Conservation (phyloP, 2,888 invertebrate genomes). For the Silvanus unidentatus region DNA sequence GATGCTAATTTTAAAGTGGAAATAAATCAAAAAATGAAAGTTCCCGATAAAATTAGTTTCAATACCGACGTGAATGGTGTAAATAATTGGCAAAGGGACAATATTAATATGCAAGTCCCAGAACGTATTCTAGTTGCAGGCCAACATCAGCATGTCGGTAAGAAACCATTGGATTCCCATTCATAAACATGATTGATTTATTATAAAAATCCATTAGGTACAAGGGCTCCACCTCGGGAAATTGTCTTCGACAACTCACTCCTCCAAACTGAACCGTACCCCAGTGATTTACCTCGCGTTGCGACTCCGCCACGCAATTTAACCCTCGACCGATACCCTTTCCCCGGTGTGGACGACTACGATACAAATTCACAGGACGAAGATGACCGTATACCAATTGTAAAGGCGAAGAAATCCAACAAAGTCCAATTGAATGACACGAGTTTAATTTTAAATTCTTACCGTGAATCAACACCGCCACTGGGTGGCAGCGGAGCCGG, state of each 20-base stretch:
- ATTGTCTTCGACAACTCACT: conserved; percentile 79
- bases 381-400: conserved; percentile 30
- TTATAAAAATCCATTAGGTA: conserved; percentile 49
- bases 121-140: conserved; percentile 88
- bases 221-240: conserved; percentile 81
- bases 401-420: conserved; percentile 25
- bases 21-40: conserved; percentile 75
- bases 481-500: conserved; percentile 39
- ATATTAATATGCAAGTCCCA: conserved; percentile 88
- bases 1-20: conserved; percentile 66
- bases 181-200: not conserved
- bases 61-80: conserved; percentile 62
- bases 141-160: conserved; percentile 62
- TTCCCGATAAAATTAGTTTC: conserved; percentile 73
- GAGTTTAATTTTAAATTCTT: conserved; percentile 28
- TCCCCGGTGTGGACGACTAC: conserved; percentile 60
- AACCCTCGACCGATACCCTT: conserved; percentile 78
- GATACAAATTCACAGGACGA: conserved; percentile 47
- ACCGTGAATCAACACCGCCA: conserved; percentile 34
- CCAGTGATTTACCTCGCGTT: conserved; percentile 66
- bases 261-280: conserved; percentile 58
- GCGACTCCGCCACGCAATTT: conserved; percentile 85
- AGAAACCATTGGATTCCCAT: conserved; percentile 16
- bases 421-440: conserved; percentile 35
- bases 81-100: conserved; percentile 63